These are phyloP conservation scores for Alectura lathami DNA, from an alignment of 2,113 vertebrate species.

Conservation along the genomic window DNA sequence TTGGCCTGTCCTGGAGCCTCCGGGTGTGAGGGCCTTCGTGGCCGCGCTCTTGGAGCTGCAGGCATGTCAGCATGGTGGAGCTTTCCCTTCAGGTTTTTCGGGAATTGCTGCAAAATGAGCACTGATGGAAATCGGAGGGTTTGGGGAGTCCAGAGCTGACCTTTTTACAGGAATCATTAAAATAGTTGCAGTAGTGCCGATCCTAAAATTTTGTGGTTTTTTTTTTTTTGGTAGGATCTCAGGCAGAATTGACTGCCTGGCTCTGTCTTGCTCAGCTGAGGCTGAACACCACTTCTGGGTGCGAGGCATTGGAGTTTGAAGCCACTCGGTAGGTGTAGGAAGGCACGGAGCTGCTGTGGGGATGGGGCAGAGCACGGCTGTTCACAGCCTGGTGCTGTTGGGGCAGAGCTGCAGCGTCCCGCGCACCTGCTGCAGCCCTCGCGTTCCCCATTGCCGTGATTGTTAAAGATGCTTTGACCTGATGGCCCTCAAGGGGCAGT, in stretches of 20 bases:
- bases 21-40: accelerated
- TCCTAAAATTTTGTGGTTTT: background rate
- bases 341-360: accelerated
- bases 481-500: background rate
- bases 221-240: background rate
- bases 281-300: background rate
- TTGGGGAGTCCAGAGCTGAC: background rate
- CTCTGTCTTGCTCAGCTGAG: background rate
- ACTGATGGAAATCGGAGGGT: accelerated
- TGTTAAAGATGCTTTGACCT: background rate
- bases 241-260: background rate
- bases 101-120: background rate
- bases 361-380: no score
- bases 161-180: accelerated
- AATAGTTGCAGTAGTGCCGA: background rate
- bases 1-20: background rate
- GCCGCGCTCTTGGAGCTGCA: no score
- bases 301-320: background rate
- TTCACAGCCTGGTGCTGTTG: background rate
- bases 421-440: background rate
- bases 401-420: accelerated
- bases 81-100: background rate
- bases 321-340: background rate
- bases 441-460: background rate
- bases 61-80: background rate